A percentile compares a stretch with the other conserved stretches of the same genome.
Evolutionary conservation across 2,113 vertebrate genomes (phyloP).

Genomic region (Anoplopoma fimbria): DNA sequence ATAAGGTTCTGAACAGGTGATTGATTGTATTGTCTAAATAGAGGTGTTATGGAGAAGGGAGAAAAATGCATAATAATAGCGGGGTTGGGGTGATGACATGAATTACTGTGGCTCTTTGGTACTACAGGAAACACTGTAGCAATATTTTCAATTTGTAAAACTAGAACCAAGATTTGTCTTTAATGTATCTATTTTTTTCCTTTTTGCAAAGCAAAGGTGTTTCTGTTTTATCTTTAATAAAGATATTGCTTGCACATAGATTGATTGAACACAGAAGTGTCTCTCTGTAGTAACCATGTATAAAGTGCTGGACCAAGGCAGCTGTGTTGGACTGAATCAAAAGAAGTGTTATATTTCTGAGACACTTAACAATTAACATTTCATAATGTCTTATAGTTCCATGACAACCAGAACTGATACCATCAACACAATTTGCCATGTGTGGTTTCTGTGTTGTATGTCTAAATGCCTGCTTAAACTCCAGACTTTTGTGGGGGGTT

Average conservation of each 20-base stretch:
- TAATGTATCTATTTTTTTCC: neutral
- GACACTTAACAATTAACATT: neutral
- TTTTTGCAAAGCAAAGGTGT: neutral
- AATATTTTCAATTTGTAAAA: neutral
- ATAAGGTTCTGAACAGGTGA: neutral
- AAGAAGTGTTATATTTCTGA: neutral
- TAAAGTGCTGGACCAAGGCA: too few relatives aligned
- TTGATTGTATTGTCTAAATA: neutral
- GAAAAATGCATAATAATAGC: neutral
- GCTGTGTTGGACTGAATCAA: neutral
- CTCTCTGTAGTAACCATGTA: neutral
- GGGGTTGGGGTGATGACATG: neutral
- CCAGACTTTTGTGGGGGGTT: neutral
- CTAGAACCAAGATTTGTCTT: neutral
- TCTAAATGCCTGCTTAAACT: neutral
- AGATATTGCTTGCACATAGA: neutral
- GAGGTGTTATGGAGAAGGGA: neutral
- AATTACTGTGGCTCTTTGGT: neutral
- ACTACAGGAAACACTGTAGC: neutral
- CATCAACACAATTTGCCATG: neutral
- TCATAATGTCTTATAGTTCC: neutral
- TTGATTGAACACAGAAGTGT: neutral
- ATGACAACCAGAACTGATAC: neutral
- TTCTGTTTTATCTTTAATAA: neutral
- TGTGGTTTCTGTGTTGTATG: neutral